Evolutionary conservation across 1,140 invertebrate genomes (phyloP), one percentile per base, ranked within the genome.

Genomic region (Gyrodactylus bullatarudis): DNA sequence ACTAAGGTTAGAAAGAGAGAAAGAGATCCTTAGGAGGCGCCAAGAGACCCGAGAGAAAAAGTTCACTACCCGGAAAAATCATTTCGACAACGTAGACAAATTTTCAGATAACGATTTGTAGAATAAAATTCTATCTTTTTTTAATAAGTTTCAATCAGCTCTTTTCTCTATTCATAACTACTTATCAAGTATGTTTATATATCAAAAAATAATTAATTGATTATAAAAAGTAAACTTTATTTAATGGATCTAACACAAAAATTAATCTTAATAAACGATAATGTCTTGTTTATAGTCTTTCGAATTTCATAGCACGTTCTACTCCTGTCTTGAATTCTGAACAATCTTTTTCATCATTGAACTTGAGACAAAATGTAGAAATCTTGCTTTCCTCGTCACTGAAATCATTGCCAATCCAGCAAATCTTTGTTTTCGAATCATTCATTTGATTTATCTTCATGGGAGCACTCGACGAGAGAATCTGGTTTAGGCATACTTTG

Each of bases 341-440:
- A 54, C 34, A 54, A 54, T 54, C 8, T n/a, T 54, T 54, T n/a
- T 54, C 34, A 54, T 54, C n/a, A 8, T 54, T n/a, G n/a, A 54
- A 54, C 34, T 54, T 54, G 34, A 54, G 34, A n/a, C 34, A 54
- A 54, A 54, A 54, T n/a, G 34, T 54, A 16, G 8, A n/a, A 8
- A 54, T n/a, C 8, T n/a, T n/a, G 8, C 34, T n/a, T 54, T 54
- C 34, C 8, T 16, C 34, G 1, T 69, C 68, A 23, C 68, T 69
- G 68, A 69, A 69, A 69, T 69, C 68, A 69, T 69, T 69, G 2
- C 68, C 68, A 8, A 69, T 21, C 68, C 68, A 69, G 68, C 68
- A 69, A 23, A 23, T 69, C 23, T 20, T n/a, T 20, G 2, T 69
- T 21, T n/a, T 23, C n/a, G 34, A 54, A 69, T 69, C 21, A 69